Conservation (phyloP, 2,113 vertebrate species). For the Mastomys coucha region DNA sequence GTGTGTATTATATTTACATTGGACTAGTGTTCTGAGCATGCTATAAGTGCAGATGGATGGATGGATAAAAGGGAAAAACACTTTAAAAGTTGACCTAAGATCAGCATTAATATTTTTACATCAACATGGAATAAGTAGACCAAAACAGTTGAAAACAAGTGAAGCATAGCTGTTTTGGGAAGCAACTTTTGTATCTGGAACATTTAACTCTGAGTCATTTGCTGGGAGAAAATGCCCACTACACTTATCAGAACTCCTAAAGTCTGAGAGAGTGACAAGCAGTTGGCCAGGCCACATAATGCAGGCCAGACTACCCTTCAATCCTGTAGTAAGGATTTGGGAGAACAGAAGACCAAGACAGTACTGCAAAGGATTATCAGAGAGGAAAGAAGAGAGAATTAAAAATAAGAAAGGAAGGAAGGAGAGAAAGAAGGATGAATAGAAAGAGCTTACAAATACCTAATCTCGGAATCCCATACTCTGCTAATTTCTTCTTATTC, state of each 20-base stretch:
- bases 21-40: background rate
- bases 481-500: constrained; percentile 12
- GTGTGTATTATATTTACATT: background rate
- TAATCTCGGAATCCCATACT: background rate
- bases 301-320: background rate
- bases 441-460: background rate
- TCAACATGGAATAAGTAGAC: background rate
- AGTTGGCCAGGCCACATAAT: background rate
- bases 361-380: background rate
- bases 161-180: background rate
- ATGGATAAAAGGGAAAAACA: background rate
- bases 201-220: constrained; percentile 63
- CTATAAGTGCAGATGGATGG: background rate
- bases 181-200: constrained; percentile 34
- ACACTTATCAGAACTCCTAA: constrained; percentile 33
- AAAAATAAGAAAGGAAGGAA: too few species aligned
- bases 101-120: background rate
- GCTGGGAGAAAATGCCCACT: constrained; percentile 67
- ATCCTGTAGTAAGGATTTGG: background rate
- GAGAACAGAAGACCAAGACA: background rate
- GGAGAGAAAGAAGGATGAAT: background rate
- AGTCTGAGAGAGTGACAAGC: background rate
- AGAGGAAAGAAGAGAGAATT: background rate
- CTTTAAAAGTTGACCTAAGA: background rate
- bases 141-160: constrained; percentile 10